Evolutionary conservation across 1,140 invertebrate species (phyloP), one percentile per base, ranked within the genome.

Genomic region (Drosophila ercepeae): DNA sequence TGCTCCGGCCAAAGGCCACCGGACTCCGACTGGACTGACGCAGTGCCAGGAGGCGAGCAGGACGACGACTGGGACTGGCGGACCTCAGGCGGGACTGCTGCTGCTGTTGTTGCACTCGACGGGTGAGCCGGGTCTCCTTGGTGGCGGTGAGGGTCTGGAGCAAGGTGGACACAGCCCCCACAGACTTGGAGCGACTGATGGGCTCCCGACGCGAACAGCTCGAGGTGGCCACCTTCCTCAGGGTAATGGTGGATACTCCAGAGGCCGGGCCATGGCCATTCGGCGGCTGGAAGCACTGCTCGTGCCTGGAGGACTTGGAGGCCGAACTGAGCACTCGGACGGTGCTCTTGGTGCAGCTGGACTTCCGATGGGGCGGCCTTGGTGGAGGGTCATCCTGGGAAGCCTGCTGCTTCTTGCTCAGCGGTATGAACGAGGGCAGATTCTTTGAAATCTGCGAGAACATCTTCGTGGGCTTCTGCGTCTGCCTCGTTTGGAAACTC

Each of bases 291-390:
- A 94, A 94, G 55, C 94, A 95, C 67, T 94, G 93, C 53, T 94
- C 93, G 72, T 95, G 94, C 19, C 94, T 70, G 6, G 72, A 67
- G 6, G 72, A 67, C 53, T 76, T 82, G 19, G 64, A 41, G 19
- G 76, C 64, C 23, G 63, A 65, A 42, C 55, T 83, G 0, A 64
- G 61, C 5, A 77, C 76, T 1, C 78, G 65, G 23, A 75, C 63
- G 0, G 75, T 84, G 57, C 93, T 93, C 90, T 94, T 96, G 53
- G 94, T 94, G 75, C 94, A 94, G 0, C 95, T 96, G 0, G 96
- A 97, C 78, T 93, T 93, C 67, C 96, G 89, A 50, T 90, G 90
- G 4, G 89, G 79, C 32, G 78, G 88, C 16, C 60, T 57, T 1
- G 90, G 88, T 8, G 71, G 51, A 16, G 89, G 60, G 1, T 65